A percentile compares a stretch with the other conserved stretches of the same genome.
Conservation (phyloP, 1,140 invertebrate genomes). For the Panulirus ornatus region DNA sequence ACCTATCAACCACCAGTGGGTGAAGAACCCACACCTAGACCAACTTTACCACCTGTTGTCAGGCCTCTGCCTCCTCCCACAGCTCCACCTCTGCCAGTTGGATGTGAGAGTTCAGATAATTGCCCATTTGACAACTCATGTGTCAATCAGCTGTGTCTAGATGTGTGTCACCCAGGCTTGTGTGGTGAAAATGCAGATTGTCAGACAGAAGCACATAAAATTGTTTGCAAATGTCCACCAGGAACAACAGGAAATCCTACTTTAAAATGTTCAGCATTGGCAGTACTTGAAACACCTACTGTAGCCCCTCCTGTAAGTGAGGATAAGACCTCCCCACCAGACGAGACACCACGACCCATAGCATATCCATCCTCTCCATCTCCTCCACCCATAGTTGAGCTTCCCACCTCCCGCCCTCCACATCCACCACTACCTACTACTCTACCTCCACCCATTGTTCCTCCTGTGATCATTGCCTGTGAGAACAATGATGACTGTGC, state of each 20-base stretch:
- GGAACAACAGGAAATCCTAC: slow-evolving; percentile 83
- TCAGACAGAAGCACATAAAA: slow-evolving; percentile 76
- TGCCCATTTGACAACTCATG: slow-evolving; percentile 91
- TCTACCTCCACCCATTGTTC: slow-evolving; percentile 54
- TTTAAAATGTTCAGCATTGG: slow-evolving; percentile 83
- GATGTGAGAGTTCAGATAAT: slow-evolving; percentile 85
- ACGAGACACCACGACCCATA: slow-evolving; percentile 32
- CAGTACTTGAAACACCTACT: slow-evolving; percentile 90
- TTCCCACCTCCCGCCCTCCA: neutral
- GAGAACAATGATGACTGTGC: slow-evolving; percentile 87
- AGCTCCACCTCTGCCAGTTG: slow-evolving; percentile 82
- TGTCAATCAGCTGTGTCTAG: slow-evolving; percentile 87
- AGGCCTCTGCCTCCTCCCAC: slow-evolving; percentile 51
- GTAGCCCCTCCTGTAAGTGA: slow-evolving; percentile 80
- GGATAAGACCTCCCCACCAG: slow-evolving; percentile 20
- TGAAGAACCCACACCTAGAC: neutral
- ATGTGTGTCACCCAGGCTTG: slow-evolving; percentile 78
- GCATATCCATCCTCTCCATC: slow-evolving; percentile 34
- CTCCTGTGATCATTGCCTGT: slow-evolving; percentile 82
- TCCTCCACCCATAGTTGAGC: slow-evolving; percentile 27
- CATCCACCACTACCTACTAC: neutral
- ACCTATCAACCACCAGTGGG: slow-evolving; percentile 25
- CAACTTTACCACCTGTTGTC: slow-evolving; percentile 21
- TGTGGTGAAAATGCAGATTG: slow-evolving; percentile 78
- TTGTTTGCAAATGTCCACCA: slow-evolving; percentile 80